Conservation (phyloP, 2,797 vertebrate species). For the Dicrostonyx torquatus region DNA sequence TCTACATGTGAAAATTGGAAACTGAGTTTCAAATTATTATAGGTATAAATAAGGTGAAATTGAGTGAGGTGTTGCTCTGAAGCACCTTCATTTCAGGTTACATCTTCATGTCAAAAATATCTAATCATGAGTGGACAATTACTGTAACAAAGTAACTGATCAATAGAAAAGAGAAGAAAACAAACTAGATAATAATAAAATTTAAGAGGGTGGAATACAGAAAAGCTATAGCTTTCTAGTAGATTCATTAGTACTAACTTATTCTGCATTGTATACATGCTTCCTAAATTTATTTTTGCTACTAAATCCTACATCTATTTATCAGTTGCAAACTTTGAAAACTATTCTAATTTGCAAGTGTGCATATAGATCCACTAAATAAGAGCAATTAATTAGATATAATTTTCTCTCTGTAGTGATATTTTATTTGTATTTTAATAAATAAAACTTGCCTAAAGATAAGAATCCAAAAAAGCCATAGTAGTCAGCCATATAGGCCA, state of each 20-base stretch:
- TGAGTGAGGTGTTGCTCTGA: neutral
- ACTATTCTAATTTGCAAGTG: neutral
- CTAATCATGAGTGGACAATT: neutral
- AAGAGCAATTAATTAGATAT: neutral
- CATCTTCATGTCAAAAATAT: neutral
- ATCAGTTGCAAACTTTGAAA: neutral
- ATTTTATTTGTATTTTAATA: no score
- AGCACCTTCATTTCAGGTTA: neutral
- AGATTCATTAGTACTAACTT: neutral
- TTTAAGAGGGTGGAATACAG: neutral
- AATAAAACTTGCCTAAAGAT: no score
- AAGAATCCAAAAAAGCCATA: no score
- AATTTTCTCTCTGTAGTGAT: no score
- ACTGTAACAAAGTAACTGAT: neutral
- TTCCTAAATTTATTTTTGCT: neutral
- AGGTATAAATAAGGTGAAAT: neutral
- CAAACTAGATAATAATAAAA: neutral
- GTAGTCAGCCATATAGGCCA: no score
- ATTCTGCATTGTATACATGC: neutral
- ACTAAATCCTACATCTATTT: neutral
- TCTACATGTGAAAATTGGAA: neutral
- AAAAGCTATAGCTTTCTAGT: neutral
- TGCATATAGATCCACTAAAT: neutral
- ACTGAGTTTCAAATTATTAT: neutral
- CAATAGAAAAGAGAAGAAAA: neutral